Evolutionary conservation across 1,140 invertebrate species (phyloP).

Genomic region (Rhopalosiphum maidis): DNA sequence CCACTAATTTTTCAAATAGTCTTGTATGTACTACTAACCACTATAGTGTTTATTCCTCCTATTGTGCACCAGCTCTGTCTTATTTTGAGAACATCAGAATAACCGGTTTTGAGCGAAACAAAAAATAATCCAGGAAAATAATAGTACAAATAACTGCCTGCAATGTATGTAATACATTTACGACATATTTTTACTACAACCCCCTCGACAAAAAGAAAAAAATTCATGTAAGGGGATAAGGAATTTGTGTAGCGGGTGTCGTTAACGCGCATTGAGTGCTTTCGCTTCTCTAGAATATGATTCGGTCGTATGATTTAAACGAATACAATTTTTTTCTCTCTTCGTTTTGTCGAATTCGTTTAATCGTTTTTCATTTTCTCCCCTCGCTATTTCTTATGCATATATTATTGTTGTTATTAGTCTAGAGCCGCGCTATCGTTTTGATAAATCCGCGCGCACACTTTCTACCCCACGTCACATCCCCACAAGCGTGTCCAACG

Average conservation of each 20-base stretch:
- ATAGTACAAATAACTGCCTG: neutral
- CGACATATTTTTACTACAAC: neutral
- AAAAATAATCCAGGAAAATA: neutral
- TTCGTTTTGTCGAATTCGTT: neutral
- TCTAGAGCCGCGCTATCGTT: neutral
- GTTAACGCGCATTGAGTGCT: neutral
- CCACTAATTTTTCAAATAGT: too few species aligned
- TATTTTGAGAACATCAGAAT: neutral
- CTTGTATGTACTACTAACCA: too few species aligned
- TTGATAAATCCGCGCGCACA: neutral
- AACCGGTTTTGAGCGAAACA: neutral
- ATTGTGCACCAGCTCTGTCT: neutral
- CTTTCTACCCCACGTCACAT: neutral
- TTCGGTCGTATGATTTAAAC: neutral
- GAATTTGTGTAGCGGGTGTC: neutral
- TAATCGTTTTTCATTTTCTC: slow-evolving; percentile 7
- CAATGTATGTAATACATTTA: neutral
- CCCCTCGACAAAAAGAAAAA: neutral
- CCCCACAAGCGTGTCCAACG: neutral
- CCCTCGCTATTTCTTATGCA: neutral
- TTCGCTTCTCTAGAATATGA: neutral
- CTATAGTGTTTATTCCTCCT: too few species aligned
- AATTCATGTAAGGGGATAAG: neutral
- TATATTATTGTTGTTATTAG: neutral
- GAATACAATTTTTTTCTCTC: neutral